Base-by-base conservation (phyloP, 1,140 invertebrate species). In the Dendrolimus kikuchii region DNA sequence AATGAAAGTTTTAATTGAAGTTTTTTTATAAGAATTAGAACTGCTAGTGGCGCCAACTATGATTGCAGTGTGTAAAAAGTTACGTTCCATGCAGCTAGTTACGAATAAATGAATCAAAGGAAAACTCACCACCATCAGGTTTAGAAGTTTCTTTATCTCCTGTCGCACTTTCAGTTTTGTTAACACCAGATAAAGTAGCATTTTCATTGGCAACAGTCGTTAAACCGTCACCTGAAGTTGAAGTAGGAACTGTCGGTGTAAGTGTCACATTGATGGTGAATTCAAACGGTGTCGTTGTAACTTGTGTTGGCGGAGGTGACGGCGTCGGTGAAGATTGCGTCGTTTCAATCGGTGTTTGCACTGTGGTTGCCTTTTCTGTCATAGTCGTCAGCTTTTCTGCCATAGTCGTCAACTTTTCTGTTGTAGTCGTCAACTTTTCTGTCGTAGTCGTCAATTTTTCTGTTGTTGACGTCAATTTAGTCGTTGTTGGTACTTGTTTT, bases 251-350 rank as follows among this genome's bases (percentile, higher is more conserved):
- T 5, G 77, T 77, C 1, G 81, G 80, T 5, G 74, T 71, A 10
- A 79, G 44, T 0, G 77, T 83, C 0, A 78, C 70, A 48, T 80
- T 76, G 4, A 82, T 69, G 38, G 71, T 80, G 47, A 81, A 83
- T 51, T 81, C 80, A 42, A 70, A 38, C 5, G 74, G 57, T n/a
- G 71, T 66, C 39, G 64, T 52, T 39, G 49, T 38, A 45, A 52
- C 50, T 8, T 59, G 61, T 23, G 67, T 62, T 64, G 68, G 64
- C 39, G 64, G 3, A 1, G 23, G 23, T 23, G 23, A 23, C 23
- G 23, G 23, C 23, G 23, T 23, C 23, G 23, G 23, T 3, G 23
- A 23, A 23, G 3, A 23, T 23, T 23, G 23, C 23, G 23, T 23
- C 23, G 37, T 38, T 48, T 48, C 46, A 38, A 38, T 48, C 7